Percentiles rank a stretch among this genome's conserved stretches.
Evolutionary conservation across 2,888 invertebrate species (phyloP).

Genomic region (Dilophus febrilis): DNA sequence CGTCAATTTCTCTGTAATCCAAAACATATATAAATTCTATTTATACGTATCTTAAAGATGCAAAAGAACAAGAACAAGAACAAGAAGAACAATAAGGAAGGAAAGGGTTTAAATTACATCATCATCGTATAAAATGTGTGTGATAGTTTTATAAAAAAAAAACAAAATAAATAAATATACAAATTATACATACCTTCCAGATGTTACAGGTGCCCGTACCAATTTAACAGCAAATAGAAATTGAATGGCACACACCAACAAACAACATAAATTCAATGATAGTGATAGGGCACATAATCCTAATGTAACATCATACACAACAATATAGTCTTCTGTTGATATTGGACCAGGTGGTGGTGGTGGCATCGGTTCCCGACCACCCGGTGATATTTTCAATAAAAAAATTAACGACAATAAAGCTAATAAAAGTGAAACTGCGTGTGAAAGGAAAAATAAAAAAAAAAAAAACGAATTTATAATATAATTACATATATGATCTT

Average conservation of each 20-base stretch:
- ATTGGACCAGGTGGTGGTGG: conserved; percentile 29
- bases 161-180: not conserved
- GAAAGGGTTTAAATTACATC: not conserved
- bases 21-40: too few relatives aligned
- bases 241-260: conserved; percentile 85
- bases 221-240: conserved; percentile 86
- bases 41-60: too few relatives aligned
- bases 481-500: too few relatives aligned
- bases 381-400: conserved; percentile 61
- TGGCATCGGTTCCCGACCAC: conserved; percentile 30
- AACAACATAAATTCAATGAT: conserved; percentile 75
- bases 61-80: too few relatives aligned
- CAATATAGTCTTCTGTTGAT: conserved; percentile 63
- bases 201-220: conserved; percentile 68
- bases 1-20: too few relatives aligned
- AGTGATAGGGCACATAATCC: conserved; percentile 78
- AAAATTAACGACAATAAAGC: conserved; percentile 72
- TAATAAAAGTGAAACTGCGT: conserved; percentile 63
- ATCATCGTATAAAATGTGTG: not conserved
- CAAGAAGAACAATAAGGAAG: not conserved
- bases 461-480: not conserved
- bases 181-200: conserved; percentile 34
- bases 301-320: conserved; percentile 81
- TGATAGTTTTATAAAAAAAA: not conserved
- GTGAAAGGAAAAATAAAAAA: conserved; percentile 10